These are phyloP conservation scores for Scaptomyza parva DNA, from an alignment of 2,888 invertebrate genomes.

Conservation along the genomic window DNA sequence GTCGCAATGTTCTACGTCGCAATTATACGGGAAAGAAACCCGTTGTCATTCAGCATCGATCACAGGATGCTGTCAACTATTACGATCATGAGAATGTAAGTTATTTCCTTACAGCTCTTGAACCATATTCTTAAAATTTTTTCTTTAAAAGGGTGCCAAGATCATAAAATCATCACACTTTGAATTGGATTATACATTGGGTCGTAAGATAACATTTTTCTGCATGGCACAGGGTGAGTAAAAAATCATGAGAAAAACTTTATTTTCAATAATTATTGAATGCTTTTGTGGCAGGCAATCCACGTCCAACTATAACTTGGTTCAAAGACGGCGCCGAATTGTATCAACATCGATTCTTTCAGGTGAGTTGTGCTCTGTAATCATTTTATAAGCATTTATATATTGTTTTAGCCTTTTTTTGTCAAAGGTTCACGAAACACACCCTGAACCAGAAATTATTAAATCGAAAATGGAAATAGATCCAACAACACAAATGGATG, in stretches of 20 bases:
- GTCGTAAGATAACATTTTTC: constrained; percentile 96
- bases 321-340: constrained; percentile 98
- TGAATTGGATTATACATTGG: constrained; percentile 95
- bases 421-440: constrained; percentile 93
- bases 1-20: constrained; percentile 82
- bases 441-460: constrained; percentile 91
- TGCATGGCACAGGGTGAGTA: constrained; percentile 93
- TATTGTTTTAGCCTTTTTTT: too few species aligned
- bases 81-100: constrained; percentile 94
- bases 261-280: background rate
- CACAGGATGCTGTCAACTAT: constrained; percentile 95
- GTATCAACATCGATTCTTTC: constrained; percentile 94
- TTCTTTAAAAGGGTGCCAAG: constrained; percentile 91
- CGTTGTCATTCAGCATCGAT: constrained; percentile 88
- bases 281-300: constrained; percentile 85
- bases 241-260: accelerated
- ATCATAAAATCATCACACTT: constrained; percentile 95
- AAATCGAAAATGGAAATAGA: constrained; percentile 97
- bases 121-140: background rate
- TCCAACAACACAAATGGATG: constrained; percentile 98
- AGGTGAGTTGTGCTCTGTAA: constrained; percentile 89
- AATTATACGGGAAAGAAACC: constrained; percentile 85
- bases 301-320: constrained; percentile 97
- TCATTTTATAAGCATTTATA: background rate
- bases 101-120: background rate